Conservation (phyloP, 2,113 vertebrate species). For the Gallinago undulata region DNA sequence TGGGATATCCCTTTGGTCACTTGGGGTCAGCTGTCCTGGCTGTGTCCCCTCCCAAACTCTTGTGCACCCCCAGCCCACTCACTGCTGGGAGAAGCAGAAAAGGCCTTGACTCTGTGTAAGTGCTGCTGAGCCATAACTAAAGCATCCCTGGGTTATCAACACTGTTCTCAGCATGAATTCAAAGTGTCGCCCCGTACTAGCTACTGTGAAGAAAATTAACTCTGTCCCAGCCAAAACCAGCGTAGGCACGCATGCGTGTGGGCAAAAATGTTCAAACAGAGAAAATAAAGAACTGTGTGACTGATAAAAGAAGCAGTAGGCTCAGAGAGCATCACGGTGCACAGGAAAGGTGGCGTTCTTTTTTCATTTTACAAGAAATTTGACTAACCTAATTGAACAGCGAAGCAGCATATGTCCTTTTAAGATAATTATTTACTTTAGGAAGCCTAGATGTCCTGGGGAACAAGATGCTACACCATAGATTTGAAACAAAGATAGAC, state of each 20-base stretch:
- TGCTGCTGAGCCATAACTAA: background rate
- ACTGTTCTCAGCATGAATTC: background rate
- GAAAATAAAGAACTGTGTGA: background rate
- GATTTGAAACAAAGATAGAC: background rate
- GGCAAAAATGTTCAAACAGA: background rate
- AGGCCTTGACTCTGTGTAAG: background rate
- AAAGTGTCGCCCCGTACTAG: background rate
- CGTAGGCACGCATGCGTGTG: fast-evolving
- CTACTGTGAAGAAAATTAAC: background rate
- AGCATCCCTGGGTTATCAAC: background rate
- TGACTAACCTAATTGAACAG: background rate
- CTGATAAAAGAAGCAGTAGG: background rate
- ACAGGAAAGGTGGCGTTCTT: background rate
- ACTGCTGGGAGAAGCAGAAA: background rate
- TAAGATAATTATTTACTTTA: background rate
- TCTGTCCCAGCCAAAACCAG: background rate
- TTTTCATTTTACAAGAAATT: background rate
- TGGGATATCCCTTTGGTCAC: background rate
- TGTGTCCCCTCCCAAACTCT: background rate
- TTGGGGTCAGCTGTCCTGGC: background rate
- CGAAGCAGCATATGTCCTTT: background rate
- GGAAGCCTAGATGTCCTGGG: background rate
- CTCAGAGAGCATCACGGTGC: background rate
- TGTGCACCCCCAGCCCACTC: background rate
- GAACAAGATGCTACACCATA: background rate